Percentiles rank a stretch among this genome's conserved stretches.
phyloP scores from a whole-genome alignment of 1,140 invertebrate genomes.

The Pentalonia nigronervosa region DNA sequence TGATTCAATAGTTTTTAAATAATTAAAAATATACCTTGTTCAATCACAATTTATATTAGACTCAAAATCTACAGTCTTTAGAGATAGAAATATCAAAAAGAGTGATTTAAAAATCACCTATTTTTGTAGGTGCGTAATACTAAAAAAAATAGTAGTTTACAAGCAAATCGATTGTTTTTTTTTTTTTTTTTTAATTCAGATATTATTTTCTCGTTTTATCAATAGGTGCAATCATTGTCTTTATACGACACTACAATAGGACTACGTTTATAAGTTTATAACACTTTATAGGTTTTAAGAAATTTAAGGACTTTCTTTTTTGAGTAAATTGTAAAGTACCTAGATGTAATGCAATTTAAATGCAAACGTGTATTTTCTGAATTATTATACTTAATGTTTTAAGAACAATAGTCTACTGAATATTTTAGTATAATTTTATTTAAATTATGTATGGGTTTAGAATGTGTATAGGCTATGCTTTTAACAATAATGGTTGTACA shows the following conservation, averaged over 20 bases:
- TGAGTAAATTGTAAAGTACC: background rate
- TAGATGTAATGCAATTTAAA: background rate
- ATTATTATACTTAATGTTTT: background rate
- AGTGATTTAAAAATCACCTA: background rate
- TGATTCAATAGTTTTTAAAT: background rate
- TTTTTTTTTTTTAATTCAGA: too few species aligned
- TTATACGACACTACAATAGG: background rate
- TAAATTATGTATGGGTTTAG: background rate
- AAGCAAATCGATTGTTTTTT: background rate
- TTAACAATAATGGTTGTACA: constrained; percentile 12
- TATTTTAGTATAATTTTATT: constrained; percentile 20
- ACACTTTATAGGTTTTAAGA: background rate
- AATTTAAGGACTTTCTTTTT: background rate
- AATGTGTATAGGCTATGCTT: background rate
- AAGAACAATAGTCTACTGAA: background rate
- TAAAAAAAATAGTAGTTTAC: background rate
- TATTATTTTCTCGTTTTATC: background rate
- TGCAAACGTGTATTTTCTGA: background rate
- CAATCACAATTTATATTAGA: background rate
- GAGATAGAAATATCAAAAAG: background rate
- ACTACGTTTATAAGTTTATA: background rate
- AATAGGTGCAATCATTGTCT: background rate
- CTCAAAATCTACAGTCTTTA: background rate
- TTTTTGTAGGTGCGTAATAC: too few species aligned
- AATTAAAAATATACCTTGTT: background rate